Base-by-base conservation (phyloP, 2,888 invertebrate genomes). In the Catocala sponsa region DNA sequence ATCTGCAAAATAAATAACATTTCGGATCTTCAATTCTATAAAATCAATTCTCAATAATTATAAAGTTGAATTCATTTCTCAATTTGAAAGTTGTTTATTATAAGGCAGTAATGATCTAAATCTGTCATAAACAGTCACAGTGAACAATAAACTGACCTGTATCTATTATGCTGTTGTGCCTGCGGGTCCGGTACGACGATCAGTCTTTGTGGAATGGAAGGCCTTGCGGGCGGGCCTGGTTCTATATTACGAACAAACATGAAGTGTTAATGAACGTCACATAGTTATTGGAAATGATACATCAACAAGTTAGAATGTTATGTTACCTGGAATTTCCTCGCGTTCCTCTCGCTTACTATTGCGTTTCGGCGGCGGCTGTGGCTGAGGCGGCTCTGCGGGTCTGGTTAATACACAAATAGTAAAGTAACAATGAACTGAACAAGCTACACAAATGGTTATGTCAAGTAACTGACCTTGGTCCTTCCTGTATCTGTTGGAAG, bases 401-500 rank as follows among this genome's bases (percentile, higher is more conserved):
- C 91, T 98, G 97, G 77, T 87, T 71, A 76, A 70, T 61, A 65
- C 60, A 80, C 53, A 80, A 80, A 72, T 56, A 57, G 51, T 62
- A 52, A 55, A 61, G 62, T 59, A 47, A 64, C 46, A 52, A 55
- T 63, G n/a, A 50, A 69, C 53, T 67, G 62, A 68, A 70, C 63
- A 72, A 70, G 78, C 74, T 68, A 58, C 66, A 72, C 41, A 50
- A 32, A 48, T 6, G 13, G 53, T 50, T 46, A 53, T 43, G 41
- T 12, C 35, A 6, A 54, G 9, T 55, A 38, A 62, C 86, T 48
- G 11, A 94, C 94, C 95, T 86, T 59, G 82, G 79, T 48, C 97
- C 97, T 83, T 97, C 98, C 92, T 99, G 99, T 78, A 99, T 98
- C 91, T 99, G 98, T 89, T 99, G 99, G 96, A 99, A 99, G 95